phyloP scores from a whole-genome alignment of 2,797 vertebrate species.

The Falco naumanni region DNA sequence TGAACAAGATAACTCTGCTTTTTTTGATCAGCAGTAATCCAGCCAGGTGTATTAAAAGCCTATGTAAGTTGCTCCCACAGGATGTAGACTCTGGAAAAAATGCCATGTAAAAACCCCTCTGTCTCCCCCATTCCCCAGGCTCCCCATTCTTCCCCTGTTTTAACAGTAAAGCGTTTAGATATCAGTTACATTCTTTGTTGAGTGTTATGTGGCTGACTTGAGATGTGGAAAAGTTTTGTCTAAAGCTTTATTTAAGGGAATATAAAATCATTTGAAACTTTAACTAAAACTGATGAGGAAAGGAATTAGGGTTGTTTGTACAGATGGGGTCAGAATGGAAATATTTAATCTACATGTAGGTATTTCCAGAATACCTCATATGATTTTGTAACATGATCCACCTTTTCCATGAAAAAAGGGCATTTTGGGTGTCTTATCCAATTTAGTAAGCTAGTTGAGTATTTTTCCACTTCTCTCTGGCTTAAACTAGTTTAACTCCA shows the following conservation, averaged over 20 bases:
- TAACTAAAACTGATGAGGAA: conserved; percentile 30
- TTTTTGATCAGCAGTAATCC: not conserved
- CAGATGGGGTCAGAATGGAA: conserved; percentile 59
- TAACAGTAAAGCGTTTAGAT: conserved; percentile 48
- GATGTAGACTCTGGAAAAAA: conserved; percentile 2
- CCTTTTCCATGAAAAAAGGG: not conserved
- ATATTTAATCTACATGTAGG: conserved; percentile 45
- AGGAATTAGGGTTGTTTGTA: conserved; percentile 45
- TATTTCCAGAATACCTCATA: not conserved
- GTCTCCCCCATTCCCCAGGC: not conserved
- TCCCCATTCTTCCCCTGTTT: not conserved
- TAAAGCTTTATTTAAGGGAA: conserved; percentile 28
- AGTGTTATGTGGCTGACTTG: not conserved
- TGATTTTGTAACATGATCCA: conserved; percentile 39
- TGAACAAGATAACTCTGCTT: not conserved
- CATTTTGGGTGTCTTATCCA: conserved; percentile 14
- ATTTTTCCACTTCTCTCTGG: not conserved
- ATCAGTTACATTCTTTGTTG: conserved; percentile 43
- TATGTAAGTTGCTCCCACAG: not conserved
- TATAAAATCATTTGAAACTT: conserved; percentile 29
- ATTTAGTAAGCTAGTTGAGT: conserved; percentile 10
- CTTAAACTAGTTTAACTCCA: not conserved
- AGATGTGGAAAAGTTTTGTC: conserved; percentile 61
- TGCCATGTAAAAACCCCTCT: not conserved
- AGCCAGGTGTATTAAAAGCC: not conserved